Conservation (phyloP, 2,113 vertebrate species). For the Acanthisitta chloris region DNA sequence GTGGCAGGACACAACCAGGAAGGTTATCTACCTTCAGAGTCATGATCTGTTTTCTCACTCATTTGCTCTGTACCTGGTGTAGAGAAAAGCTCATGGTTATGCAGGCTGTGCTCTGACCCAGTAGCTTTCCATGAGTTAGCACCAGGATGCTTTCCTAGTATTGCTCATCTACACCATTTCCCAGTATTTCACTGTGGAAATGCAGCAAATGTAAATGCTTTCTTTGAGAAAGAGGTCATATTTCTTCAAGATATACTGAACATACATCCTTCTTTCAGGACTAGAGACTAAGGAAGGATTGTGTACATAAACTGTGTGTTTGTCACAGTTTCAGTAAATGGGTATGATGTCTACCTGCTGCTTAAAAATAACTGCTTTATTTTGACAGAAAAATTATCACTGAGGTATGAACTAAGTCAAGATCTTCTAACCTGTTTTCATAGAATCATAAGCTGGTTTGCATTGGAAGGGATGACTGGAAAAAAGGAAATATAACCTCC, state of each 20-base stretch:
- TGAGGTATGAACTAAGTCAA: not conserved
- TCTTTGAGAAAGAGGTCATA: not conserved
- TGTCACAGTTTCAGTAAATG: not conserved
- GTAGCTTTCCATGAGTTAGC: accelerated
- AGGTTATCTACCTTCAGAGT: not conserved
- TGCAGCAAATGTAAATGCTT: not conserved
- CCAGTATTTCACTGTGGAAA: not conserved
- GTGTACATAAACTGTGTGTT: not conserved
- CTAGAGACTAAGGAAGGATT: not conserved
- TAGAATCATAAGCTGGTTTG: not conserved
- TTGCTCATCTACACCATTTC: not conserved
- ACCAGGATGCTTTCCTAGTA: not conserved
- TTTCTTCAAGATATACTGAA: not conserved
- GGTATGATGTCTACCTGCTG: not conserved
- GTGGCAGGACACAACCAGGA: not conserved
- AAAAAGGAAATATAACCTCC: too few relatives aligned
- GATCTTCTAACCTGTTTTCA: not conserved
- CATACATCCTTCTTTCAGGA: not conserved
- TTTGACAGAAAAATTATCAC: not conserved
- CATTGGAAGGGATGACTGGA: not conserved
- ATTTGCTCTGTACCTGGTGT: accelerated
- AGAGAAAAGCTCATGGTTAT: not conserved
- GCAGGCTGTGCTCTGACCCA: not conserved
- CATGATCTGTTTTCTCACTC: accelerated
- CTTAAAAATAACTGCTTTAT: not conserved